Base-by-base conservation (phyloP, 2,113 vertebrate species). In the Seriola quinqueradiata region DNA sequence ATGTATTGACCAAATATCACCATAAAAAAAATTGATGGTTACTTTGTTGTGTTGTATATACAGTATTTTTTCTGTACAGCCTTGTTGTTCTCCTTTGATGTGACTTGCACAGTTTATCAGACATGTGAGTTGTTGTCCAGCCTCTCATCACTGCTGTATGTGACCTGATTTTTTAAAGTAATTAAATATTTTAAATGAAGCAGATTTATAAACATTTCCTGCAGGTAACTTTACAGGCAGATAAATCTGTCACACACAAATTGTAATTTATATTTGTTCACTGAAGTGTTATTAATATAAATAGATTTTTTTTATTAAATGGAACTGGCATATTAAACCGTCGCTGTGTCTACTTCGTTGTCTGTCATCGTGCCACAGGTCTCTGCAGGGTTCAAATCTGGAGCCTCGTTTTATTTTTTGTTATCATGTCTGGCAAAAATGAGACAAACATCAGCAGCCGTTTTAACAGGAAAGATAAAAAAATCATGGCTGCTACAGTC, bases 181-280 rank as follows among this genome's bases (percentile, higher is more conserved):
- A 14, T 70, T n/a, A 42, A 40, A 54, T 57, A 14, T 75, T 75
- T 82, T 70, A 87, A 84, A 67, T 85, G 32, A 65, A 85, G 72
- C 28, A 7, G 1, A 13, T 57, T 69, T 75, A 16, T 0, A 52
- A 66, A 65, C 14, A 54, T 59, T 50, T 58, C 32, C 57, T 17
- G 4, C 58, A 46, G 48, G 55, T 14, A 38, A 36, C 12, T 13
- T 25, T 23, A 28, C 36, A 28, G 16, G 38, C 40, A 9, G 40
- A 42, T 42, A 46, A 5, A 28, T 28, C 28, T 68, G 54, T 72
- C 38, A 21, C 3, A 25, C 66, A 19, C 19, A 32, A 14, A 70
- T 40, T 78, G 60, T 85, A 55, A 84, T 75, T 80, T 84, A 85
- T 82, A 71, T 88, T 77, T 84, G 34, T 75, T n/a, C 44, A 64